Conservation (phyloP, 2,113 vertebrate species). For the Bettongia penicillata region DNA sequence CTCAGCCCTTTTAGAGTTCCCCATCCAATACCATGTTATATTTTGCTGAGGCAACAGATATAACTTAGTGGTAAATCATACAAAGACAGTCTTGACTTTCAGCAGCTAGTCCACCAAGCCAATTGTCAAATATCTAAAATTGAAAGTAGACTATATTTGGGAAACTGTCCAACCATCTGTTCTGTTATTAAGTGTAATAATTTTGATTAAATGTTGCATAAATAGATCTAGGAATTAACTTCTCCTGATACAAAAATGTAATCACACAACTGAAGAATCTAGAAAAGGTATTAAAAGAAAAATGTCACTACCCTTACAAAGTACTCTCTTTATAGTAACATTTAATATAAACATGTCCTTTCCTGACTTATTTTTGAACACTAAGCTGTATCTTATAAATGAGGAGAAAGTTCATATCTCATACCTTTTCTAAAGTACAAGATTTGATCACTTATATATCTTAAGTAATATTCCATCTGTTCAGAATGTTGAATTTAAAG, state of each 20-base stretch:
- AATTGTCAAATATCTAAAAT: not conserved
- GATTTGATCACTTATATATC: constrained; percentile 63
- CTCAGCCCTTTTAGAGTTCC: not conserved
- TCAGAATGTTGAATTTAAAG: constrained; percentile 74
- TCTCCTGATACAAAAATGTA: constrained; percentile 10
- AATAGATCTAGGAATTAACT: constrained; percentile 6
- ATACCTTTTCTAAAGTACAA: constrained; percentile 70
- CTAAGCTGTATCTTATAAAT: not conserved
- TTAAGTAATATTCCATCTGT: constrained; percentile 76
- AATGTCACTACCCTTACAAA: constrained; percentile 35
- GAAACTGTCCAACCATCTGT: not conserved
- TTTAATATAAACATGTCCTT: constrained; percentile 30
- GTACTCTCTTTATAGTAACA: not conserved
- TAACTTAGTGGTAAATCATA: not conserved
- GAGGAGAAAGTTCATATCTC: constrained; percentile 46
- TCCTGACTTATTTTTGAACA: constrained; percentile 44
- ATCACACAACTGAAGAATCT: constrained; percentile 26
- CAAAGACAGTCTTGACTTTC: not conserved
- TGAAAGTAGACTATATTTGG: not conserved
- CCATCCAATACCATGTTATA: not conserved
- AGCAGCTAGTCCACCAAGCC: not conserved
- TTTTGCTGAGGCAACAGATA: not conserved
- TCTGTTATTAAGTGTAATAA: constrained; percentile 6
- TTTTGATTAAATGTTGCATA: constrained; percentile 29
- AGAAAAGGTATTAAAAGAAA: constrained; percentile 23